Evolutionary conservation across 2,888 invertebrate genomes (phyloP), one percentile per base, ranked within the genome.

Genomic region (Automeris io): DNA sequence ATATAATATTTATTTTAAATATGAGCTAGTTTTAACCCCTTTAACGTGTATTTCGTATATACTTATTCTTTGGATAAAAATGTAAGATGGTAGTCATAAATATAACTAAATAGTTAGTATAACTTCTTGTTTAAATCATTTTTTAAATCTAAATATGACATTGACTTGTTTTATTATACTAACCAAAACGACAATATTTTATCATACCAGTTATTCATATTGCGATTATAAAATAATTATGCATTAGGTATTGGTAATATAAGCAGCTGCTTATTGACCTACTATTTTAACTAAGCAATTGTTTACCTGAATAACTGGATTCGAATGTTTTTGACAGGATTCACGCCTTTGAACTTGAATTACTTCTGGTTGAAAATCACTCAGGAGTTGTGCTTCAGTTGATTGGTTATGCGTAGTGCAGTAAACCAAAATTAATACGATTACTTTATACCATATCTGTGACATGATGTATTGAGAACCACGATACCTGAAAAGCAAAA

Each of bases 301-400:
- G 4, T 18, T 25, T 24, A 34, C 37, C 32, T 32, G 18, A 8
- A 18, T 11, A 13, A 23, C 12, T 4, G 32, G 18, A 32, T 23
- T 22, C 18, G 37, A 18, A 6, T 23, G 23, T 11, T 3, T 25
- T 18, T 35, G 23, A 23, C 22, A 16, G 16, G 18, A 23, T 7
- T 32, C 37, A 7, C 9, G 13, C 18, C 23, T 23, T 11, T 5
- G 11, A 3, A 46, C 40, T 46, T 49, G 47, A 8, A 46, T 16
- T 16, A 56, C 49, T 16, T n/a, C 39, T n/a, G 57, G 59, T 7
- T 51, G 47, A 32, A 34, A 40, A 2, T 24, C 38, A 9, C 46
- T 35, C 18, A 34, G 24, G 23, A 44, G 46, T 18, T 42, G 39
- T 7, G 35, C 54, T 25, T 12, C 21, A 18, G 23, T 23, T 22